These are phyloP conservation scores for Nowickia ferox DNA, from an alignment of 2,888 invertebrate species.

Conservation along the genomic window DNA sequence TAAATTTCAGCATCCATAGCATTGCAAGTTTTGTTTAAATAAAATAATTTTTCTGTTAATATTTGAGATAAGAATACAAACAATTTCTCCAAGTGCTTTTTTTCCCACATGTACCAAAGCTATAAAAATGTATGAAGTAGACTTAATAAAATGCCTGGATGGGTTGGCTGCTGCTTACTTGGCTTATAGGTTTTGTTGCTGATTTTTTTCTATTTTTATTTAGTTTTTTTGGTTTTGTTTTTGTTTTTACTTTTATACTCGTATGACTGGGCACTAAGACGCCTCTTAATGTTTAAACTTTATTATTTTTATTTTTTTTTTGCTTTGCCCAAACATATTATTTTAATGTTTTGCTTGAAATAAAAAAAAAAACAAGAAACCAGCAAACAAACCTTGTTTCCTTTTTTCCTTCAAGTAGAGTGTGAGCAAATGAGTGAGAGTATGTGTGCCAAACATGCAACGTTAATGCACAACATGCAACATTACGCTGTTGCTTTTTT, in stretches of 20 bases:
- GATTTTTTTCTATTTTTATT: not conserved
- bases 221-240: constrained; percentile 6
- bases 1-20: too few relatives aligned
- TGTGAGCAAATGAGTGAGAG: constrained; percentile 5
- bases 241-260: constrained; percentile 28
- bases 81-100: constrained; percentile 18
- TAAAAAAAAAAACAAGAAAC: not conserved
- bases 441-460: constrained; percentile 56
- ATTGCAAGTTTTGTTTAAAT: too few relatives aligned
- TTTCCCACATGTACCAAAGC: not conserved
- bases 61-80: too few relatives aligned
- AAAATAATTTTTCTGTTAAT: too few relatives aligned
- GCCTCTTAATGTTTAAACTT: constrained; percentile 60
- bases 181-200: constrained; percentile 35
- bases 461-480: constrained; percentile 67
- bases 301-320: constrained; percentile 37
- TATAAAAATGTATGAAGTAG: constrained; percentile 38
- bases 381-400: constrained; percentile 45
- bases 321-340: constrained; percentile 23
- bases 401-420: constrained; percentile 25
- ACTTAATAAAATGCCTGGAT: constrained; percentile 67
- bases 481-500: constrained; percentile 60
- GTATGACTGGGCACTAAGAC: constrained; percentile 64
- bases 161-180: constrained; percentile 39
- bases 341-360: constrained; percentile 45